Conservation (phyloP, 1,140 invertebrate genomes). For the Trichonephila clavipes region DNA sequence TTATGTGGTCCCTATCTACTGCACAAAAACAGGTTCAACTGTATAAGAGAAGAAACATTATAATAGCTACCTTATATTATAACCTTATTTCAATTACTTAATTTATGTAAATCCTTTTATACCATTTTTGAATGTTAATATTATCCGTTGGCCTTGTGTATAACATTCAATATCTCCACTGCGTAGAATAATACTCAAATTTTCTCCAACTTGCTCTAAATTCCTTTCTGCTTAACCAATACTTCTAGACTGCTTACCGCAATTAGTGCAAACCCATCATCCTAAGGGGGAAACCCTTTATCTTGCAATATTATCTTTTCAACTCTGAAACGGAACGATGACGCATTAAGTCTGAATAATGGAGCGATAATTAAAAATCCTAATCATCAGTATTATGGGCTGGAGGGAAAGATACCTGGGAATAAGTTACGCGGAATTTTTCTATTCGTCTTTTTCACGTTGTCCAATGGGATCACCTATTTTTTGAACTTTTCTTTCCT, state of each 20-base stretch:
- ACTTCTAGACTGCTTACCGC: neutral
- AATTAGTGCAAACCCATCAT: constrained; percentile 38
- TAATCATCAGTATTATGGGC: constrained; percentile 39
- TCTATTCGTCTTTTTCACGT: constrained; percentile 4
- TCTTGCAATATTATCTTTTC: constrained; percentile 57
- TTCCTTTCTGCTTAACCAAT: neutral
- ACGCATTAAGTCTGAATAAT: constrained; percentile 56
- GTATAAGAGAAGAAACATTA: too few species aligned
- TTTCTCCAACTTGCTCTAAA: neutral
- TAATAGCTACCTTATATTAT: too few species aligned
- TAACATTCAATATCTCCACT: too few species aligned
- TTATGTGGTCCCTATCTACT: too few species aligned
- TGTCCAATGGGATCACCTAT: neutral
- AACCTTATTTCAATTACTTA: too few species aligned
- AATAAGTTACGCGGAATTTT: constrained; percentile 52
- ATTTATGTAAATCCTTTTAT: too few species aligned
- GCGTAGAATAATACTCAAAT: neutral
- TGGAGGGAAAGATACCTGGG: neutral
- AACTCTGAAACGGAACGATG: constrained; percentile 48
- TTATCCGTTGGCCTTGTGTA: too few species aligned
- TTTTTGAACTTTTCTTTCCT: neutral
- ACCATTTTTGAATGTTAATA: too few species aligned
- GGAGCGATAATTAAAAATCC: constrained; percentile 49
- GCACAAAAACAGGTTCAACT: too few species aligned
- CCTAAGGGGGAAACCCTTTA: constrained; percentile 21